A percentile compares a stretch with the other conserved stretches of the same genome.
Evolutionary conservation across 2,113 vertebrate genomes (phyloP).

Genomic region (Paradisaea rubra): DNA sequence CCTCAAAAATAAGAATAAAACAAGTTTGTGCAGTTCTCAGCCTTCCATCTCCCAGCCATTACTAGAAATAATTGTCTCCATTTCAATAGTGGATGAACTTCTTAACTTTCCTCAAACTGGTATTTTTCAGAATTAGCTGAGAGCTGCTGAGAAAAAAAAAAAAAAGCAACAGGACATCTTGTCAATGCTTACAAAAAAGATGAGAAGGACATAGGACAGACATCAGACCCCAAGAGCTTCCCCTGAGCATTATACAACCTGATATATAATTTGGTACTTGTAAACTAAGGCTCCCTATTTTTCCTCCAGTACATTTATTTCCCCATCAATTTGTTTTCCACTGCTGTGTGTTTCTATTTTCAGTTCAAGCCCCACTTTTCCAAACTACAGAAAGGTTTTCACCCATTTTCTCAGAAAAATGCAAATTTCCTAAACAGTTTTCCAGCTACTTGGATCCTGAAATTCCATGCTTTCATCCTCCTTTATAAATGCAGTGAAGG

Average conservation of each 20-base stretch:
- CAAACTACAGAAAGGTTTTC: background rate
- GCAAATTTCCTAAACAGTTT: background rate
- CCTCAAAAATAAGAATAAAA: background rate
- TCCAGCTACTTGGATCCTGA: background rate
- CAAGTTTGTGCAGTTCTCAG: background rate
- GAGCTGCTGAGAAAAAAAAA: background rate
- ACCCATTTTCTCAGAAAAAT: background rate
- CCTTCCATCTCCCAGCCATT: background rate
- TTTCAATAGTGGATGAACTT: background rate
- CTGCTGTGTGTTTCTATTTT: background rate
- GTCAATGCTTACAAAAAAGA: background rate
- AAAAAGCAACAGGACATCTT: background rate
- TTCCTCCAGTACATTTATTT: background rate
- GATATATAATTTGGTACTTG: background rate
- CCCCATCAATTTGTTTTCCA: background rate
- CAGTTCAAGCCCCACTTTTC: background rate
- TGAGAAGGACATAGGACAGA: background rate
- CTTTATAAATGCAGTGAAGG: background rate
- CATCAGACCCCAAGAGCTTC: background rate
- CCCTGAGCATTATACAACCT: background rate
- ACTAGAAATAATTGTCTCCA: background rate
- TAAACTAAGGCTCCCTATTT: background rate
- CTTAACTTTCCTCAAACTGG: background rate
- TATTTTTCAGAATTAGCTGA: background rate
- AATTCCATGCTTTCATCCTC: background rate